A percentile compares a stretch with the other conserved stretches of the same genome.
These are phyloP conservation scores for Solea solea DNA, from an alignment of 2,113 vertebrate species.

Conservation along the genomic window DNA sequence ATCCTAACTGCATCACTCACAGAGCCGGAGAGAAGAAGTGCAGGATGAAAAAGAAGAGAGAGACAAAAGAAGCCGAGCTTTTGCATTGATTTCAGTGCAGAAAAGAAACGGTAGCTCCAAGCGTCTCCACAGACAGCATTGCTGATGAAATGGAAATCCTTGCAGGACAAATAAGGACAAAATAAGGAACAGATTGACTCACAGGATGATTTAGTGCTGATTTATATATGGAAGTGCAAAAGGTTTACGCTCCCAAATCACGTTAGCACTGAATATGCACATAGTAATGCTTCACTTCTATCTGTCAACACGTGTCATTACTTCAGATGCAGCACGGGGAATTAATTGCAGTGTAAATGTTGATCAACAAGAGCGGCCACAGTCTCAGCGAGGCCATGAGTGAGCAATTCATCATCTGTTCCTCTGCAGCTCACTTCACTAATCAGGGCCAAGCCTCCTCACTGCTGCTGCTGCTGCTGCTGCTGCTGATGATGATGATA, in stretches of 20 bases:
- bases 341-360: constrained; percentile 57
- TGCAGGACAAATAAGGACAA: constrained; percentile 5
- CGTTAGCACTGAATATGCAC: constrained; percentile 10
- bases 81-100: constrained; percentile 6
- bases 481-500: background rate
- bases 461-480: constrained; percentile 3
- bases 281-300: constrained; percentile 21
- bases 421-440: constrained; percentile 10
- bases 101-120: constrained; percentile 15
- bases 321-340: constrained; percentile 41
- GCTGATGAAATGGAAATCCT: constrained; percentile 10
- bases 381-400: constrained; percentile 31
- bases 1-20: constrained; percentile 19
- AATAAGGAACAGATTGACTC: background rate
- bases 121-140: background rate
- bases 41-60: background rate
- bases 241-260: constrained; percentile 18
- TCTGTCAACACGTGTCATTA: constrained; percentile 34
- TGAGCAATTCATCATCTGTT: constrained; percentile 34
- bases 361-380: constrained; percentile 50
- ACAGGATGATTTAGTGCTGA: constrained; percentile 2
- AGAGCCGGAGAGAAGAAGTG: background rate
- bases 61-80: background rate
- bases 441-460: constrained; percentile 3
- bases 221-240: constrained; percentile 3